Evolutionary conservation across 2,888 invertebrate genomes (phyloP), one percentile per base, ranked within the genome.

Genomic region (Microctonus hyperodae): DNA sequence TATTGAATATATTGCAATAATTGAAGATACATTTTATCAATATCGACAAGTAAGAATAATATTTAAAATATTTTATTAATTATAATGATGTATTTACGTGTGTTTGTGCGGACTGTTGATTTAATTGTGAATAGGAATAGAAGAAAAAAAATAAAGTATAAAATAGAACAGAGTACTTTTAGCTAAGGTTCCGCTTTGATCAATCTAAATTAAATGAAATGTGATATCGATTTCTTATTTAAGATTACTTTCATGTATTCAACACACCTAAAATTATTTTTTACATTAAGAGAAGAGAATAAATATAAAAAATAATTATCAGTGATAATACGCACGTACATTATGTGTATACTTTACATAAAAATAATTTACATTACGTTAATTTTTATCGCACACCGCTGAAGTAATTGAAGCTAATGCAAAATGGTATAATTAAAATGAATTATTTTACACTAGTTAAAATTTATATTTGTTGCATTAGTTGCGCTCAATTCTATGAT

Each of bases 181-280:
- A n/a, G 13, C 11, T 11, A 1, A 56, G 35, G 56, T 9, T 57
- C 57, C 33, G 40, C 7, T 23, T 25, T 25, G 11, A 50, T 67
- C 44, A 44, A 58, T 37, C 60, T 37, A 69, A 68, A 64, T 72
- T 62, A 56, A 68, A 31, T 64, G 60, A 62, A 60, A 63, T 61
- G 70, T 33, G 62, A 69, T 68, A 70, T 68, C 66, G 68, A 68
- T 72, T 72, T 65, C 62, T 69, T 44, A 48, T 65, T 65, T 61
- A 67, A 58, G 61, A 56, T 37, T 50, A 22, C 40, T 5, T 22
- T 22, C 2, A 28, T 28, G 28, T 11, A 62, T 67, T n/a, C 55
- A 65, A 23, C 25, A 35, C 53, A 31, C 51, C 11, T 25, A 20
- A 13, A 3, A n/a, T 6, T n/a, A 23, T 59, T 28, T 59, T 40